Base-by-base conservation (phyloP, 2,888 invertebrate species). In the Argyra leucocephala region DNA sequence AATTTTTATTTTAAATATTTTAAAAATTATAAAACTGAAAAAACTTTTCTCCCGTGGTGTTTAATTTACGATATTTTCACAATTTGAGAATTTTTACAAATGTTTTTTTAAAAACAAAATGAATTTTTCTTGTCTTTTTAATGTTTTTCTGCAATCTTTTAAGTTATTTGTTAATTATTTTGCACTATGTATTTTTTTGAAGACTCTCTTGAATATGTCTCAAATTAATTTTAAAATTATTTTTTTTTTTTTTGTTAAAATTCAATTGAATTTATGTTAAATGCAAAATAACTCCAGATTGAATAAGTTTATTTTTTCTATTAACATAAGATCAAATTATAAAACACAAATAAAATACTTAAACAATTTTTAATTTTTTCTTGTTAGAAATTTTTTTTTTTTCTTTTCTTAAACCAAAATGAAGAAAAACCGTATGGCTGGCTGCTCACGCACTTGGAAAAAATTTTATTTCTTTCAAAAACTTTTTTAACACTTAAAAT, bases 31-130 rank as follows among this genome's bases (percentile, higher is more conserved):
- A 48, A 48, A 48, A 48, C 48, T 48, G 48, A 48, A 48, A n/a
- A 48, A 48, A 48, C 48, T 48, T 48, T 48, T 48, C 48, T 48
- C 48, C 48, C 48, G 48, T 48, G 48, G 48, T 48, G 48, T 48
- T 48, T 48, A 48, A 48, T 48, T 48, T 48, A 48, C 48, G 48
- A 48, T 48, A 48, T 48, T 48, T 48, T 48, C 48, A 48, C 48
- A 48, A 48, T 48, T 48, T 48, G 48, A 48, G 48, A 48, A 48
- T 48, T 48, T 48, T 48, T 18, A n/a, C 48, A 48, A 48, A 18
- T 48, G 48, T 48, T 48, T 18, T 48, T 48, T 48, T 18, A 48
- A 12, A 48, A 18, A 48, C 18, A 48, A 48, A 48, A 48, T 48
- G 18, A 48, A 48, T 48, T 48, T 48, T 48, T 48, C 18, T 48